Percentiles rank a stretch among this genome's conserved stretches.
Evolutionary conservation across 2,113 vertebrate species (phyloP).

Genomic region (Tragulus kanchil): DNA sequence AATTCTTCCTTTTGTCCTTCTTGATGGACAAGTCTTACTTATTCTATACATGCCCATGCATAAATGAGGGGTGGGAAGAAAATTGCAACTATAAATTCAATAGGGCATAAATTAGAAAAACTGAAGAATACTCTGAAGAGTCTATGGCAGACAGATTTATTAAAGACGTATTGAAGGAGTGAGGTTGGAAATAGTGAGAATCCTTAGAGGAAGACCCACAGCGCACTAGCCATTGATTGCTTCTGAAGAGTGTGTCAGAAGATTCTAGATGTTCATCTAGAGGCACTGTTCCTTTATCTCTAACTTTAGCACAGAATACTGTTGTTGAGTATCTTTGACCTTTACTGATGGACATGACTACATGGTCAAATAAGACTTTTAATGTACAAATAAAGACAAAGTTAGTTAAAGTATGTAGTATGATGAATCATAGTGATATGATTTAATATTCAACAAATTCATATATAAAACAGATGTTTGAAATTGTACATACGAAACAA

Average conservation of each 20-base stretch:
- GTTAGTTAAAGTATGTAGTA: not conserved
- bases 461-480: conserved; percentile 27
- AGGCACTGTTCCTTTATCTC: not conserved
- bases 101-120: not conserved
- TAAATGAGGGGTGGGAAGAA: too few species aligned
- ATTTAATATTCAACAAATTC: conserved; percentile 1
- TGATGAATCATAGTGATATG: not conserved
- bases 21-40: not conserved
- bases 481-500: not conserved
- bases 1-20: conserved; percentile 36
- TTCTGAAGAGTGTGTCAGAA: not conserved
- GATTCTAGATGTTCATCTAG: not conserved
- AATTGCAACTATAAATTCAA: not conserved
- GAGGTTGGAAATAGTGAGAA: not conserved
- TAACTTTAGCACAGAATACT: not conserved
- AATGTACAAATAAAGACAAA: not conserved
- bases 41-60: not conserved
- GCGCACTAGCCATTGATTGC: not conserved
- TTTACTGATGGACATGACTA: not conserved
- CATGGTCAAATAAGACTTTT: conserved; percentile 10
- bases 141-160: not conserved
- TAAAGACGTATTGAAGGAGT: not conserved
- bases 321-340: not conserved
- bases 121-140: not conserved
- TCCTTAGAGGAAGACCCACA: not conserved